Evolutionary conservation across 2,888 invertebrate genomes (phyloP).

Genomic region (Polydrusus cervinus): DNA sequence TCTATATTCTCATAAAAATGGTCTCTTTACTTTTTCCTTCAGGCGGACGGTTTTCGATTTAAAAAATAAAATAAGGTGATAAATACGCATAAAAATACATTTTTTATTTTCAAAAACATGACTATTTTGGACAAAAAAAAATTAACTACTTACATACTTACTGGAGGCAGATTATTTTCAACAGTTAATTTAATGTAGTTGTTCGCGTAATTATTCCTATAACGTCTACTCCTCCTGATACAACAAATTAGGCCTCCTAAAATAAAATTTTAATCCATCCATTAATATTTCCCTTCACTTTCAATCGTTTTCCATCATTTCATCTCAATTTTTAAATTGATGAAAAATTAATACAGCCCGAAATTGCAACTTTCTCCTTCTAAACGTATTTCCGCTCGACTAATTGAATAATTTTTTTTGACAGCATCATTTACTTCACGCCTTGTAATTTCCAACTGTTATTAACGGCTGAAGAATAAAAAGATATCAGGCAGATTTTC

Average conservation of each 20-base stretch:
- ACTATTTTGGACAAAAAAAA: too few relatives aligned
- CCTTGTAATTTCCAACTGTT: neutral
- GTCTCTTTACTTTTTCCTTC: too few relatives aligned
- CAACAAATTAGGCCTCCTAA: neutral
- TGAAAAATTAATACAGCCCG: constrained; percentile 11
- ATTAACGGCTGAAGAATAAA: neutral
- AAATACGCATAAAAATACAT: too few relatives aligned
- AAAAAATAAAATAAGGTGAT: too few relatives aligned
- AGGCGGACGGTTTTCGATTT: too few relatives aligned
- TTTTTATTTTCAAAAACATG: too few relatives aligned
- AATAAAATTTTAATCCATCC: neutral
- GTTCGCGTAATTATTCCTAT: too few relatives aligned
- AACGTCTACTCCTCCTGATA: neutral
- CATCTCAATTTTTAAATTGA: constrained; percentile 12
- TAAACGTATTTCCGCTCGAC: constrained; percentile 9
- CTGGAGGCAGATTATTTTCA: too few relatives aligned
- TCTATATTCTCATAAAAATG: too few relatives aligned
- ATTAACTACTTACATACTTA: too few relatives aligned
- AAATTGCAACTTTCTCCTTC: constrained; percentile 7
- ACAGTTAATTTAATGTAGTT: too few relatives aligned
- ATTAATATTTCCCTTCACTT: neutral
- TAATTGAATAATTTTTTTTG: constrained; percentile 17
- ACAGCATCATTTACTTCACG: constrained; percentile 8
- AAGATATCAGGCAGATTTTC: neutral
- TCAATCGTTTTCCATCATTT: constrained; percentile 5